Evolutionary conservation across 2,797 vertebrate genomes (phyloP).

Genomic region (Xenops minutus): DNA sequence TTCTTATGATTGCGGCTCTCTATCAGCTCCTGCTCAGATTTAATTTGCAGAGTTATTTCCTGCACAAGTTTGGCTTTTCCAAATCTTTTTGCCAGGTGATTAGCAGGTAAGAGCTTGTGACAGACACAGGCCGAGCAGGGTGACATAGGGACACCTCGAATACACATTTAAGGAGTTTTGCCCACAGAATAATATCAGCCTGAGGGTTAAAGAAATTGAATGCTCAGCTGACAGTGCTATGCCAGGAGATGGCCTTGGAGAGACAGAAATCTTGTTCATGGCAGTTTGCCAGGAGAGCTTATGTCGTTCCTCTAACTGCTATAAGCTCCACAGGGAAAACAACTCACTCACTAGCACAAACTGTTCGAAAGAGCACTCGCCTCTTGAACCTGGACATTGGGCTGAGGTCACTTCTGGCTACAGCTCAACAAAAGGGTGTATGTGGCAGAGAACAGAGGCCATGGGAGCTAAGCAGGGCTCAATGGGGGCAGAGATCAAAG

Average conservation of each 20-base stretch:
- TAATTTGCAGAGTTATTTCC: neutral
- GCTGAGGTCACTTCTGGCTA: neutral
- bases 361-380: neutral
- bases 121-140: accelerated
- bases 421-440: neutral
- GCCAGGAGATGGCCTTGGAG: neutral
- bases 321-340: neutral
- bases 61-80: neutral
- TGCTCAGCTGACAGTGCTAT: neutral
- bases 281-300: neutral
- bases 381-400: neutral
- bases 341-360: accelerated
- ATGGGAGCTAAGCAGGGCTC: neutral
- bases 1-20: neutral
- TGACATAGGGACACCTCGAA: neutral
- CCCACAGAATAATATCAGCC: neutral
- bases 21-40: neutral
- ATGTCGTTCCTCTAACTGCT: neutral
- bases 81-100: neutral
- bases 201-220: neutral
- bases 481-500: neutral
- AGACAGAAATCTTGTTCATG: neutral
- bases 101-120: neutral
- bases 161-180: neutral
- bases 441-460: neutral